Evolutionary conservation across 2,113 vertebrate genomes (phyloP), one percentile per base, ranked within the genome.

Genomic region (Myrmecophaga tridactyla): DNA sequence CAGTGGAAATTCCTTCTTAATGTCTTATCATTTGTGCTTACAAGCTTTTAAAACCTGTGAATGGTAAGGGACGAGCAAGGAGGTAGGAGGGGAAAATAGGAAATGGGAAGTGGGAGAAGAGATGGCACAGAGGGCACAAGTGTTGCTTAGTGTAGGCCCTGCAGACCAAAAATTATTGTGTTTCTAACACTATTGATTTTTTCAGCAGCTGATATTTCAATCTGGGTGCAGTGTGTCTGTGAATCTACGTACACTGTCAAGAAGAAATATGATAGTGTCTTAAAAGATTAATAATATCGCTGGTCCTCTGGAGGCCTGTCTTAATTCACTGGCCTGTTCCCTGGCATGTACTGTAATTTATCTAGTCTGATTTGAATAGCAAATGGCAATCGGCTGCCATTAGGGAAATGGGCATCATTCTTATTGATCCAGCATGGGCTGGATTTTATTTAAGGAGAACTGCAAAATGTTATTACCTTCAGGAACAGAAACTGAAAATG

Each of bases 201-300:
- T 98, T 98, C 98, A 98, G 98, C 98, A 98, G 98, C 98, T 99
- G 98, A 99, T 99, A 99, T 99, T 99, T 99, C 98, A 99, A 99
- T 99, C 98, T 98, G 98, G 98, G 98, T 98, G 98, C 98, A 98
- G 98, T 98, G 97, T 98, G 98, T 98, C 98, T 99, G 98, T 98
- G 98, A 98, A 97, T 98, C 98, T 98, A 98, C 98, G 98, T 98
- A 98, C 97, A 98, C 98, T 98, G 98, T 99, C 98, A 98, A 98
- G 98, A 99, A 99, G 98, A 99, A 99, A 99, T 99, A 99, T 99
- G 98, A 99, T 98, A 98, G 98, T 98, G 98, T 99, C 98, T 99
- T 99, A 99, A 99, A 99, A 99, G 98, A 99, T 99, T 99, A 99
- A 99, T 99, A 99, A 99, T 98, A 98, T 98, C 97, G 97, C 98